Conservation (phyloP, 2,113 vertebrate genomes). For the Lucifuga dentata region DNA sequence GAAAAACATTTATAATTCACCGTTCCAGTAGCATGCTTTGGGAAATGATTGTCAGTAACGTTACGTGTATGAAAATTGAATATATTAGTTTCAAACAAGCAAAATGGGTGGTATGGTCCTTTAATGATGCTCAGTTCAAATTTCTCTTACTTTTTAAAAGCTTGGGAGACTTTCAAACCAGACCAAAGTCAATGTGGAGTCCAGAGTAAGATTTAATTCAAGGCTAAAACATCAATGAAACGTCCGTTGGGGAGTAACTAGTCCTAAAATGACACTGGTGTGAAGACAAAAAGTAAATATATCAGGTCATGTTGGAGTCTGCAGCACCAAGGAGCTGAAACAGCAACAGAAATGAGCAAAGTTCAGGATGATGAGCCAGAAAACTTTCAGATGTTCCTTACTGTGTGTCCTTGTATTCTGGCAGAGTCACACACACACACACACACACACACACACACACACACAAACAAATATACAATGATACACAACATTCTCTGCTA, state of each 20-base stretch:
- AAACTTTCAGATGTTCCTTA: background rate
- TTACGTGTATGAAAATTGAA: too few species aligned
- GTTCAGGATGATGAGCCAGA: background rate
- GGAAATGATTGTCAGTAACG: too few species aligned
- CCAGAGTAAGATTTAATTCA: conserved; percentile 2
- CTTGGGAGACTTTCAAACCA: background rate
- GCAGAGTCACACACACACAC: background rate
- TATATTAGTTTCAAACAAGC: too few species aligned
- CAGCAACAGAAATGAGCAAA: background rate
- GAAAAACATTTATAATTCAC: too few species aligned
- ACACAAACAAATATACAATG: background rate
- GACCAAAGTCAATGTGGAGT: background rate
- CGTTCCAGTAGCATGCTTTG: too few species aligned
- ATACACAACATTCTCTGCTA: too few species aligned
- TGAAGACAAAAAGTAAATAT: background rate
- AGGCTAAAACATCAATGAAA: background rate
- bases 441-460: background rate
- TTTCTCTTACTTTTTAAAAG: too few species aligned
- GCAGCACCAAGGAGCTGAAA: conserved; percentile 21
- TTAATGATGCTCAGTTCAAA: too few species aligned
- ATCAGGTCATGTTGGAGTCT: background rate
- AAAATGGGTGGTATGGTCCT: too few species aligned
- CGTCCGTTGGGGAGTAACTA: too few species aligned
- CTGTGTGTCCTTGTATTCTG: background rate
- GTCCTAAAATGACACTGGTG: too few species aligned